Percentiles rank a stretch among this genome's conserved stretches.
Evolutionary conservation across 2,888 invertebrate species (phyloP).

Genomic region (Acleris emargana): DNA sequence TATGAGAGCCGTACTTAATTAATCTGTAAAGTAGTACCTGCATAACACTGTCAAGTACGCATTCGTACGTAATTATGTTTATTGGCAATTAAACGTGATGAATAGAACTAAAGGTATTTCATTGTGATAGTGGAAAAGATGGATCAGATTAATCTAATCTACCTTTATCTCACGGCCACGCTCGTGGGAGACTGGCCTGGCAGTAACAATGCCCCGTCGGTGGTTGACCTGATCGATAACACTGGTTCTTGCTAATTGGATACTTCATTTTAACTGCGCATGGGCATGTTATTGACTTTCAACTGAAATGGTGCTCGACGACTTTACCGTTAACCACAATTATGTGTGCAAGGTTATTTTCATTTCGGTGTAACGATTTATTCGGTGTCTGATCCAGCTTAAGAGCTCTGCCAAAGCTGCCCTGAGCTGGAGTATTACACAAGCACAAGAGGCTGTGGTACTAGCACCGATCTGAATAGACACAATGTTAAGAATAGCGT

Average conservation of each 20-base stretch:
- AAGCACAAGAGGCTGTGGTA: constrained; percentile 38
- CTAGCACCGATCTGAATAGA: constrained; percentile 55
- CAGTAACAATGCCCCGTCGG: neutral
- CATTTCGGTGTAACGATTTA: neutral
- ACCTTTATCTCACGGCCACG: constrained; percentile 15
- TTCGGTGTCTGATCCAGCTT: neutral
- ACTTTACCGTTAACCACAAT: neutral
- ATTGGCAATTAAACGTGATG: constrained; percentile 19
- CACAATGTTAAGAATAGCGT: constrained; percentile 58
- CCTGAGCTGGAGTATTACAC: constrained; percentile 39
- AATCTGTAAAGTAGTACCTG: too few species aligned
- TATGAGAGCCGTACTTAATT: neutral
- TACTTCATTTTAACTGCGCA: neutral
- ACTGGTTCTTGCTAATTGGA: constrained; percentile 2
- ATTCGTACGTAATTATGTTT: too few species aligned
- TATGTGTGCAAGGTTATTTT: neutral
- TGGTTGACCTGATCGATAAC: constrained; percentile 10
- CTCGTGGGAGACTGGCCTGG: constrained; percentile 11
- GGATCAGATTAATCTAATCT: constrained; percentile 12
- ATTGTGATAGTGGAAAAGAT: constrained; percentile 29
- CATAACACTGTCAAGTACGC: too few species aligned
- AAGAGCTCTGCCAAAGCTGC: neutral
- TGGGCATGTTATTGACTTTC: neutral
- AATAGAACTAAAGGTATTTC: constrained; percentile 17
- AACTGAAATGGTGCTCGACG: too few species aligned